Percentiles rank a stretch among this genome's conserved stretches.
Conservation (phyloP, 2,797 vertebrate genomes). For the Molothrus ater region DNA sequence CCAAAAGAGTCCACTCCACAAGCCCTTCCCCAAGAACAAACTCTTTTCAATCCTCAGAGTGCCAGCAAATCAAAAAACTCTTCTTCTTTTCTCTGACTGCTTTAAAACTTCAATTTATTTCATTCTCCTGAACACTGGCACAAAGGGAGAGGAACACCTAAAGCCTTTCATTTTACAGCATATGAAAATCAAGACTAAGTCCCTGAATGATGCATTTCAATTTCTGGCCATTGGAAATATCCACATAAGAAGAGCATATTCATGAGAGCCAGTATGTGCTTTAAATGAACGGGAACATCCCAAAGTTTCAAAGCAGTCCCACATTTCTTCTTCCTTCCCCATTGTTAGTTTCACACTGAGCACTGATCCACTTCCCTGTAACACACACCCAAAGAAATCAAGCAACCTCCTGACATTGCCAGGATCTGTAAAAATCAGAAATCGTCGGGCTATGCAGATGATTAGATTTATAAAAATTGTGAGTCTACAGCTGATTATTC, state of each 20-base stretch:
- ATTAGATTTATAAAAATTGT: background rate
- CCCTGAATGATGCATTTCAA: background rate
- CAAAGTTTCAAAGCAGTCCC: background rate
- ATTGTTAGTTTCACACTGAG: background rate
- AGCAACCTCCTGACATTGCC: background rate
- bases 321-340: background rate
- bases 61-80: background rate
- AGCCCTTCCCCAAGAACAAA: background rate
- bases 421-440: background rate
- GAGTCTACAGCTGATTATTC: background rate
- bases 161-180: background rate
- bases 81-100: background rate
- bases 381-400: background rate
- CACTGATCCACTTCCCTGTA: background rate
- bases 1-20: background rate
- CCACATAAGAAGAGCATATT: background rate
- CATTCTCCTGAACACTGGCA: background rate
- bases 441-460: background rate
- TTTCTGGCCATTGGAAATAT: background rate
- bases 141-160: background rate
- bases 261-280: background rate
- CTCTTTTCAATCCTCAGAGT: background rate
- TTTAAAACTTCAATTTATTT: background rate
- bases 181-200: background rate
- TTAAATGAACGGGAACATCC: background rate